Base-by-base conservation (phyloP, 2,113 vertebrate genomes). In the Glaucidium brasilianum region DNA sequence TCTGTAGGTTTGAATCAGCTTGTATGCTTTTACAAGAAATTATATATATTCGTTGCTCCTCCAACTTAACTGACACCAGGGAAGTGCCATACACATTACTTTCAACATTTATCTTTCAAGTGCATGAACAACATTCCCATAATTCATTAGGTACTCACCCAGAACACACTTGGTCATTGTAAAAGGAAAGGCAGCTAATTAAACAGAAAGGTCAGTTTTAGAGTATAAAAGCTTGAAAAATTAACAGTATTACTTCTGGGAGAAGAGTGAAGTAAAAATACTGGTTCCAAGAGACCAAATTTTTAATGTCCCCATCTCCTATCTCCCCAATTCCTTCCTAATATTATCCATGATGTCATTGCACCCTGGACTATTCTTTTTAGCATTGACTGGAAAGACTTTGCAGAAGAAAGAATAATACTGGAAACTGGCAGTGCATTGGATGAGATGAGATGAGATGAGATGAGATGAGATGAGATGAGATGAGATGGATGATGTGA, bases 1-100 rank as follows among this genome's bases (percentile, higher is more conserved):
- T 74, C 71, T 90, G 80, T 92, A 87, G 58, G n/a, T 95, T 94
- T 95, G 73, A 95, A 88, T 85, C 62, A 71, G 53, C 50, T 67
- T 63, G 23, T 47, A 69, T 85, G 41, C 45, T 88, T 90, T 94
- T 91, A 85, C 43, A 66, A 84, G 58, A 95, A 92, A 90, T 85
- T 41, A 32, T 91, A 85, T 59, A 59, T 76, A 55, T 72, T 94
- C 74, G 55, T 49, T 73, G 50, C 23, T 94, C 62, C 32, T 85
- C 83, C 71, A 58, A 37, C 43, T 78, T 85, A 73, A 83, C n/a
- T 89, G 84, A 63, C 80, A 82, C 53, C 66, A 78, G 77, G 18
- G 49, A 96, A 92, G 45, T 52, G 41, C 95, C 92, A 89, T 74
- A 94, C 69, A 82, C n/a, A 1, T 82, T 64, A 85, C 62, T 94